Evolutionary conservation across 1,140 invertebrate species (phyloP), one percentile per base, ranked within the genome.

Genomic region (Zelostemma sp.): DNA sequence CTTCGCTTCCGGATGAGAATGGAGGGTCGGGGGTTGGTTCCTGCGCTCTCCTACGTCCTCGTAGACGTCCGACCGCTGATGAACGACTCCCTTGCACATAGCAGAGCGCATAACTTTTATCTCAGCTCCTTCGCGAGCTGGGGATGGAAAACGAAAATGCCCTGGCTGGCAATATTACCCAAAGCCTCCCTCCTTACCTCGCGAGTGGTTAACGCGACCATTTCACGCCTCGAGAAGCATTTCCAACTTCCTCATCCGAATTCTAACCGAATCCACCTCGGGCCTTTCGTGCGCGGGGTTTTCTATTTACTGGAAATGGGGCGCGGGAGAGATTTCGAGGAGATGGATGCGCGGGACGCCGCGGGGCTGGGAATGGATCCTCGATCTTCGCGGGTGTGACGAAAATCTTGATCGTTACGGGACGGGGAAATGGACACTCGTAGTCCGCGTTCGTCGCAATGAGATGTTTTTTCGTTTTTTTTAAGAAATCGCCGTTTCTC

Each of bases 31-130:
- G 56, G 64, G 35, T 69, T 72, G 72, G 74, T 49, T 74, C 73
- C 73, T 76, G 73, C 59, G 73, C 69, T 77, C 74, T 79, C 77
- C 71, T 74, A 73, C 81, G 82, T 83, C 81, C 80, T 82, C 80
- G 81, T 80, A 83, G 80, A 82, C 82, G 82, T 82, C 79, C 82
- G 66, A 75, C 62, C 21, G 70, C 59, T 84, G 84, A 84, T 82
- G 63, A 82, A 85, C 75, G 84, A 25, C 82, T 83, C 84, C 84
- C 84, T 81, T 71, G 81, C 81, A 83, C 81, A 84, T 83, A 82
- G 81, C 82, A 63, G 69, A 74, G 77, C 81, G 78, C 82, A 83
- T 84, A 85, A 85, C 82, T 85, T 81, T 83, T 80, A 79, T 83
- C 83, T 85, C 83, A 83, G 78, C 81, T 83, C 76, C n/a, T 75